Evolutionary conservation across 2,888 invertebrate species (phyloP).

Genomic region (Acholoe squamosa): DNA sequence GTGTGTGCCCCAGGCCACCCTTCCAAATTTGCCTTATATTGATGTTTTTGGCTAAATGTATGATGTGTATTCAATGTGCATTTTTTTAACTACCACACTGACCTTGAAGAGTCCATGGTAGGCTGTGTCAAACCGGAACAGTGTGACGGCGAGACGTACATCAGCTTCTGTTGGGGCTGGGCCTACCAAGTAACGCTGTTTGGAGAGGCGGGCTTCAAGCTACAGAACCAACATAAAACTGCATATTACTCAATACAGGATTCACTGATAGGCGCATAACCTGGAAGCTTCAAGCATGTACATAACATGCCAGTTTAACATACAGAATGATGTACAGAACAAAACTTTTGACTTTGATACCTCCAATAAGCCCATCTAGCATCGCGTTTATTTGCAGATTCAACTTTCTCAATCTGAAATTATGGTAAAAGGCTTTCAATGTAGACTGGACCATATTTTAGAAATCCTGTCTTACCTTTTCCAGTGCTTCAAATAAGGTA

Average conservation of each 20-base stretch:
- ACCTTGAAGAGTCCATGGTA: slow-evolving; percentile 82
- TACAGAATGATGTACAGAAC: no score
- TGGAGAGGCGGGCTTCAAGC: slow-evolving; percentile 78
- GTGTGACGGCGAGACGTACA: slow-evolving; percentile 78
- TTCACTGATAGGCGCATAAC: no score
- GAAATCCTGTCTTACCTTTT: slow-evolving; percentile 72
- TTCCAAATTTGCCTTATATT: no score
- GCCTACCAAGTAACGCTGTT: slow-evolving; percentile 76
- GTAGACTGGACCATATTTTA: background rate
- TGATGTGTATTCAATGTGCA: background rate
- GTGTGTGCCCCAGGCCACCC: no score
- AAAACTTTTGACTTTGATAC: no score
- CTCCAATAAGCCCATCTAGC: no score
- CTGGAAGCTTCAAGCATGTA: no score
- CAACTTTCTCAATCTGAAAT: no score
- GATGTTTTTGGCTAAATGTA: background rate
- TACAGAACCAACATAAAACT: slow-evolving; percentile 64
- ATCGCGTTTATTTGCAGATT: no score
- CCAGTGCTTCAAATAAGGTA: slow-evolving; percentile 76
- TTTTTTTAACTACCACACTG: background rate
- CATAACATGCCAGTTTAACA: no score
- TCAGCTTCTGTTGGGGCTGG: slow-evolving; percentile 80
- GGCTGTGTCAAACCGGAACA: slow-evolving; percentile 80
- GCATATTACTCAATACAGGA: no score
- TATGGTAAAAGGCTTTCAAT: background rate